Percentiles rank a stretch among this genome's conserved stretches.
phyloP scores from a whole-genome alignment of 2,888 invertebrate species.

The Pelosia muscerda region DNA sequence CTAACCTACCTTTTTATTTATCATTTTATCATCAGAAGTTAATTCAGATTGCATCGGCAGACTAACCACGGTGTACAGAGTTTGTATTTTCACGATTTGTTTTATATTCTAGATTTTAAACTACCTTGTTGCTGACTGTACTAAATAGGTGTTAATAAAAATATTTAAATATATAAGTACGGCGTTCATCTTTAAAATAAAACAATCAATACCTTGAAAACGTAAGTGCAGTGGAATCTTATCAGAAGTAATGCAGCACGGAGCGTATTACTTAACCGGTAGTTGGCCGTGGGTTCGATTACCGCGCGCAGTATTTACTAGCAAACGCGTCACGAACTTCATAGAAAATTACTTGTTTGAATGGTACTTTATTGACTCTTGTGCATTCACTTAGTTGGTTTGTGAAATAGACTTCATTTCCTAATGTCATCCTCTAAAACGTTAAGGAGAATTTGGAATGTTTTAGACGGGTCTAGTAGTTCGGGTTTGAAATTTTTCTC shows the following conservation, averaged over 20 bases:
- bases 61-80: too few species aligned
- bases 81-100: too few species aligned
- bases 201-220: slow-evolving; percentile 13
- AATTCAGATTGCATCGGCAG: too few species aligned
- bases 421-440: too few species aligned
- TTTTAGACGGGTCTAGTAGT: too few species aligned
- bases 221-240: slow-evolving; percentile 38
- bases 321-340: slow-evolving; percentile 64
- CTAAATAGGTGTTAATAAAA: background rate
- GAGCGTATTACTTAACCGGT: slow-evolving; percentile 51
- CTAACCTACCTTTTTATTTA: too few species aligned
- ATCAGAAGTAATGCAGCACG: slow-evolving; percentile 49
- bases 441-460: too few species aligned
- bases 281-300: slow-evolving; percentile 65
- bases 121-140: background rate
- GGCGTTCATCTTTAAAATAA: background rate
- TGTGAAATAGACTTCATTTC: background rate
- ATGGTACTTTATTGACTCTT: slow-evolving; percentile 58
- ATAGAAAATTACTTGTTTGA: slow-evolving; percentile 67
- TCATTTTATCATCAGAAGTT: too few species aligned
- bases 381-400: slow-evolving; percentile 41
- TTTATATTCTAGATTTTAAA: background rate
- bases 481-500: too few species aligned
- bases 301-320: slow-evolving; percentile 67
- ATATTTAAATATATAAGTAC: background rate